Evolutionary conservation across 2,888 invertebrate genomes (phyloP).

Genomic region (Yponomeuta plumbellus): DNA sequence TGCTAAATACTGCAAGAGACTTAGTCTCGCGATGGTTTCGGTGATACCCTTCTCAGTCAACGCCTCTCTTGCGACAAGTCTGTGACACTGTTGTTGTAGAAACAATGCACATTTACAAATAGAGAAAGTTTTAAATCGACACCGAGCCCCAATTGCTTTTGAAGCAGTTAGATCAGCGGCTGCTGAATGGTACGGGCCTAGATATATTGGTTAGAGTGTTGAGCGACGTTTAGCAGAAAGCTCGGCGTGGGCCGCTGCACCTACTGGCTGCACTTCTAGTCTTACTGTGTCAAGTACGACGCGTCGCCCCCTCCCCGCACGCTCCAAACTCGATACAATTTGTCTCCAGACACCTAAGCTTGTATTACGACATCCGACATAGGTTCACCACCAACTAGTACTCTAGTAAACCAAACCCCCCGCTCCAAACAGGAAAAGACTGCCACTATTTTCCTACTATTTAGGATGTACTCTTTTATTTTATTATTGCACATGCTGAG

Average conservation of each 20-base stretch:
- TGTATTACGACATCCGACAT: conserved; percentile 31
- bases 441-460: too few relatives aligned
- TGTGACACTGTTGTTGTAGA: too few relatives aligned
- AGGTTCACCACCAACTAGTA: conserved; percentile 29
- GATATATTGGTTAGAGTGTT: neutral
- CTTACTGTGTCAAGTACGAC: conserved; percentile 77
- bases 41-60: neutral
- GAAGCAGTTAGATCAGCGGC: too few relatives aligned
- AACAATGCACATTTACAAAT: too few relatives aligned
- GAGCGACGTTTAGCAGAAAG: conserved; percentile 13
- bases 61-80: too few relatives aligned
- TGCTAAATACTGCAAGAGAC: neutral
- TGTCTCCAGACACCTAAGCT: conserved; percentile 29
- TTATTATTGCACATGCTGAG: conserved; percentile 9
- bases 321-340: conserved; percentile 35
- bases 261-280: conserved; percentile 71
- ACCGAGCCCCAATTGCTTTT: too few relatives aligned
- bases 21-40: neutral
- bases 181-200: neutral
- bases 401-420: conserved; percentile 12
- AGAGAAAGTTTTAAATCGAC: too few relatives aligned
- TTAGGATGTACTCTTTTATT: too few relatives aligned
- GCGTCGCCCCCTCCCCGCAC: conserved; percentile 57
- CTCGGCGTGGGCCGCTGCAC: conserved; percentile 67
- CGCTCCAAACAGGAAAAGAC: too few relatives aligned